Percentiles rank a stretch among this genome's conserved stretches.
These are phyloP conservation scores for Dendrolimus kikuchii DNA, from an alignment of 1,140 invertebrate genomes.

Conservation along the genomic window DNA sequence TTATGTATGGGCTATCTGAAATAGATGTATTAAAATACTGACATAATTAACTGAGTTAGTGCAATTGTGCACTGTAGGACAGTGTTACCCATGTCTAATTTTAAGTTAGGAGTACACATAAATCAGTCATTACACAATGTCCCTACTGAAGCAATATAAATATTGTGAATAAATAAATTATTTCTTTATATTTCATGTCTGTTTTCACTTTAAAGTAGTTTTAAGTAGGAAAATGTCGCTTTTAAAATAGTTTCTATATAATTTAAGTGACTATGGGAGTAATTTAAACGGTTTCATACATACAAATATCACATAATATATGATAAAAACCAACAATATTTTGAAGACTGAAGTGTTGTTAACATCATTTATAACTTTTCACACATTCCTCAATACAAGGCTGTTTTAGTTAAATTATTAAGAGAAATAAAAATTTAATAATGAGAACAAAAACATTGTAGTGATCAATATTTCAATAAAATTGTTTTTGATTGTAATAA, in stretches of 20 bases:
- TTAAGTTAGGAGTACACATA: conserved; percentile 17
- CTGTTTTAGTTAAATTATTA: conserved; percentile 46
- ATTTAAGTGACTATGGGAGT: conserved; percentile 8
- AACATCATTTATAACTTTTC: conserved; percentile 26
- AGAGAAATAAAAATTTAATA: conserved; percentile 29
- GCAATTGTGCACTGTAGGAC: conserved; percentile 11
- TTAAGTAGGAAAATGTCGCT: background rate
- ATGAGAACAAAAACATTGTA: conserved; percentile 56
- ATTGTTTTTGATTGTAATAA: conserved; percentile 39
- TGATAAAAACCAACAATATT: conserved; percentile 6
- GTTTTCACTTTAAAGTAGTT: conserved; percentile 4
- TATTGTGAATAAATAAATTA: background rate
- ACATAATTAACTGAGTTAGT: background rate
- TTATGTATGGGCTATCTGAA: too few species aligned
- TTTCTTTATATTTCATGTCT: conserved; percentile 1
- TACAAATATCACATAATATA: conserved; percentile 13
- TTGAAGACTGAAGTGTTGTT: conserved; percentile 24
- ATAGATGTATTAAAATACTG: too few species aligned
- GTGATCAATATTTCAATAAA: conserved; percentile 42
- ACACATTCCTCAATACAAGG: conserved; percentile 57
- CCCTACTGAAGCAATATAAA: too few species aligned
- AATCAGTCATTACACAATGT: conserved; percentile 13
- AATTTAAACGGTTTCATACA: background rate
- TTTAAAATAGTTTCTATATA: conserved; percentile 6
- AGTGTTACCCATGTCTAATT: conserved; percentile 20